A percentile compares a stretch with the other conserved stretches of the same genome.
phyloP scores from a whole-genome alignment of 1,140 invertebrate species.

The Caenorhabditis remanei region DNA sequence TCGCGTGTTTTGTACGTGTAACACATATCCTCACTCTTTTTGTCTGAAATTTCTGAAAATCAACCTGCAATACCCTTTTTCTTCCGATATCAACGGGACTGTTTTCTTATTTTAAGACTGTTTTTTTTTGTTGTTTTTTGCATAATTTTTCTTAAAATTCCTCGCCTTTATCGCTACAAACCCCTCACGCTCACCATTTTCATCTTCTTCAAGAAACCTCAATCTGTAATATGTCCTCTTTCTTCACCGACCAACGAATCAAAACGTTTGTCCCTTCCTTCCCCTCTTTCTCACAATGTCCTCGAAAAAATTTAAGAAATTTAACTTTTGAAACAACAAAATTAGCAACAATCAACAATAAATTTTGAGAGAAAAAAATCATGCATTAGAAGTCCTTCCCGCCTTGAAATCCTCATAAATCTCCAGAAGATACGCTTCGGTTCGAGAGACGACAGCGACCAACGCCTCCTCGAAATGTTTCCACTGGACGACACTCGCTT shows the following conservation, averaged over 20 bases:
- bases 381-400: conserved; percentile 29
- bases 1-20: conserved; percentile 35
- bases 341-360: not conserved
- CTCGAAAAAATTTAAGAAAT: too few species aligned
- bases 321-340: too few species aligned
- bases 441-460: conserved; percentile 83
- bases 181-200: not conserved
- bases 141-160: too few species aligned
- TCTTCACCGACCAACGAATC: not conserved
- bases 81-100: too few species aligned
- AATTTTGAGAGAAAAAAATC: not conserved
- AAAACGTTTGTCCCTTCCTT: not conserved
- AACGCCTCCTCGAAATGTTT: conserved; percentile 84
- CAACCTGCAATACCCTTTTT: too few species aligned
- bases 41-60: not conserved
- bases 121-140: too few species aligned
- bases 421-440: conserved; percentile 82
- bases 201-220: not conserved
- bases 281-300: not conserved
- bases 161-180: too few species aligned
- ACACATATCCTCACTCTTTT: not conserved
- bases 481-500: conserved; percentile 80
- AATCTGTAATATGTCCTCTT: not conserved
- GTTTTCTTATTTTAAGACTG: too few species aligned
- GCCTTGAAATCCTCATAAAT: conserved; percentile 83